Evolutionary conservation across 2,888 invertebrate genomes (phyloP).

Genomic region (Trichopoda pennipes): DNA sequence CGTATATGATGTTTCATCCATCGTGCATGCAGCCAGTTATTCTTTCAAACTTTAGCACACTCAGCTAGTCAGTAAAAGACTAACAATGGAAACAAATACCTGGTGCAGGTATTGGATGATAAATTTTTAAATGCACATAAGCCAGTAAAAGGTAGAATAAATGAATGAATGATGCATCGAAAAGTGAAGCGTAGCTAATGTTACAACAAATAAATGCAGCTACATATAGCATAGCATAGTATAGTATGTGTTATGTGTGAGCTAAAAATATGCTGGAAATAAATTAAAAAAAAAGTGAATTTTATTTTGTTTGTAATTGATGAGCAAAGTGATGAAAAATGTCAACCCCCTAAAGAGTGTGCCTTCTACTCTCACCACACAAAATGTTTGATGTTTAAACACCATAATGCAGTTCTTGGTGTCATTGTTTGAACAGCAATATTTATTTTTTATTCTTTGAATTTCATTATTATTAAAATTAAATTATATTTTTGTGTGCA

Average conservation of each 20-base stretch:
- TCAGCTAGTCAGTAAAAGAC: constrained; percentile 16
- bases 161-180: constrained; percentile 42
- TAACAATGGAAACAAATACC: constrained; percentile 41
- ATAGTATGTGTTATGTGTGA: not conserved
- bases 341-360: constrained; percentile 9
- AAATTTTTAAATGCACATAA: constrained; percentile 64
- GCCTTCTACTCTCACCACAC: not conserved
- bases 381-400: constrained; percentile 41
- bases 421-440: constrained; percentile 51
- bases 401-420: constrained; percentile 61
- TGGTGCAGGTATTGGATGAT: constrained; percentile 53
- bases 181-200: constrained; percentile 60
- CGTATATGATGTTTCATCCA: constrained; percentile 38
- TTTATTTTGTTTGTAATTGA: constrained; percentile 38
- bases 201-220: not conserved
- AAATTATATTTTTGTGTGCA: constrained; percentile 66
- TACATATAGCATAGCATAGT: not conserved
- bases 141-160: constrained; percentile 38
- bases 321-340: constrained; percentile 30
- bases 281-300: constrained; percentile 13
- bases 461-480: constrained; percentile 65
- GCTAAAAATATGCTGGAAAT: not conserved
- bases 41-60: not conserved
- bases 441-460: constrained; percentile 31
- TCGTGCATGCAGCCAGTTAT: constrained; percentile 15